phyloP scores from a whole-genome alignment of 2,113 vertebrate genomes.

The Catagonus wagneri region DNA sequence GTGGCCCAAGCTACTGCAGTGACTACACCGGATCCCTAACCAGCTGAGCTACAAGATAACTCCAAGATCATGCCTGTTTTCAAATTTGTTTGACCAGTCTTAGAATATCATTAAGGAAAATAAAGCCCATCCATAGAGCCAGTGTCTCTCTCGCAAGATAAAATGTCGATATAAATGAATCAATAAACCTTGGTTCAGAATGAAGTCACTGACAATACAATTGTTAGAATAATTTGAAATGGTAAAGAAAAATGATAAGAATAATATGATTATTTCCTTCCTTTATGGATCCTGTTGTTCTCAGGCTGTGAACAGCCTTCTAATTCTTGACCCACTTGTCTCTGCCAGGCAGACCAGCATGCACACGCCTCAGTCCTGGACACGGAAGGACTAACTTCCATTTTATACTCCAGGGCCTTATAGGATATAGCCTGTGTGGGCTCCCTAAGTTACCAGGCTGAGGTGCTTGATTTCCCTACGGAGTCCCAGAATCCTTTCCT shows the following conservation, averaged over 20 bases:
- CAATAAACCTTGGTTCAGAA: neutral
- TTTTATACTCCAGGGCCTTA: neutral
- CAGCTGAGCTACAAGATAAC: too few relatives aligned
- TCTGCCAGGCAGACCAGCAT: neutral
- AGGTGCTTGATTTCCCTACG: conserved; percentile 57
- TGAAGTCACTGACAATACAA: neutral
- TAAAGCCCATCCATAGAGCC: neutral
- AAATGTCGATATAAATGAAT: conserved; percentile 33
- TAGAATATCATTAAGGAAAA: conserved; percentile 18
- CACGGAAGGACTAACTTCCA: neutral
- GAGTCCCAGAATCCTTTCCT: conserved; percentile 22
- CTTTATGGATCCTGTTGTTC: neutral
- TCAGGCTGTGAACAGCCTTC: neutral
- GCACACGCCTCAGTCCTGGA: neutral
- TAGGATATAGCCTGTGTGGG: neutral
- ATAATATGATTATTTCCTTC: neutral
- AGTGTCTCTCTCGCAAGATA: conserved; percentile 9
- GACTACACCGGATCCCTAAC: too few relatives aligned
- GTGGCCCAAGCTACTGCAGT: too few relatives aligned
- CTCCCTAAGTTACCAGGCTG: conserved; percentile 9
- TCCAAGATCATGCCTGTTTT: neutral
- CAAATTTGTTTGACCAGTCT: neutral
- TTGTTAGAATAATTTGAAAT: conserved; percentile 16
- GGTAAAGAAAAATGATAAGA: neutral
- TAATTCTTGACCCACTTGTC: neutral